These are phyloP conservation scores for Leguminivora glycinivorella DNA, from an alignment of 1,140 invertebrate species.

Conservation along the genomic window DNA sequence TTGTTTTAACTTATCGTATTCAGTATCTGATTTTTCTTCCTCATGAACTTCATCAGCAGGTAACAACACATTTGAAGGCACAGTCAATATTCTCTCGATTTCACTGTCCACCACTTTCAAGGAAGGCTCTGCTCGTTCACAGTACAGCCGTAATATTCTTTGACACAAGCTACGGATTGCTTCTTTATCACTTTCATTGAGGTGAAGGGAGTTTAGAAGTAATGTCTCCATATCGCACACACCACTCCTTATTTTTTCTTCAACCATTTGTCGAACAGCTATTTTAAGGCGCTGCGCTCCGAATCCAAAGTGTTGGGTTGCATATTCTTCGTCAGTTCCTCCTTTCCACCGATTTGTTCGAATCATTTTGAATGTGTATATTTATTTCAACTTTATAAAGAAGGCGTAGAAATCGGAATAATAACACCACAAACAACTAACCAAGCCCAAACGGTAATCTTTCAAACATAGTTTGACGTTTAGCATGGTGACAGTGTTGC, in stretches of 20 bases:
- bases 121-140: slow-evolving; percentile 58
- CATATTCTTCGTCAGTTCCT: slow-evolving; percentile 70
- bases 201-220: slow-evolving; percentile 57
- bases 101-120: slow-evolving; percentile 60
- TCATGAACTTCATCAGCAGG: slow-evolving; percentile 65
- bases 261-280: slow-evolving; percentile 69
- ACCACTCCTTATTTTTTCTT: slow-evolving; percentile 62
- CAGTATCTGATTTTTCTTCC: slow-evolving; percentile 56
- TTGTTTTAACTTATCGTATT: slow-evolving; percentile 58
- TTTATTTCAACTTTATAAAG: neutral
- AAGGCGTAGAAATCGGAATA: neutral
- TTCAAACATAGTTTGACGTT: slow-evolving; percentile 18
- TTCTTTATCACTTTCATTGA: slow-evolving; percentile 65
- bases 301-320: slow-evolving; percentile 72
- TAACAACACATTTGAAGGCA: slow-evolving; percentile 64
- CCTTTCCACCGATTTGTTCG: slow-evolving; percentile 62
- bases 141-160: slow-evolving; percentile 62
- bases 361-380: slow-evolving; percentile 52
- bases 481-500: neutral
- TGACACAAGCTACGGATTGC: slow-evolving; percentile 61
- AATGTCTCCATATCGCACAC: slow-evolving; percentile 66
- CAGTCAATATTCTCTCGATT: slow-evolving; percentile 59
- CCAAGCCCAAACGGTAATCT: slow-evolving; percentile 25
- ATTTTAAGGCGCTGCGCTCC: slow-evolving; percentile 69
- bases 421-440: slow-evolving; percentile 18